Percentiles rank a stretch among this genome's conserved stretches.
phyloP scores from a whole-genome alignment of 2,888 invertebrate species.

The Busseola fusca region DNA sequence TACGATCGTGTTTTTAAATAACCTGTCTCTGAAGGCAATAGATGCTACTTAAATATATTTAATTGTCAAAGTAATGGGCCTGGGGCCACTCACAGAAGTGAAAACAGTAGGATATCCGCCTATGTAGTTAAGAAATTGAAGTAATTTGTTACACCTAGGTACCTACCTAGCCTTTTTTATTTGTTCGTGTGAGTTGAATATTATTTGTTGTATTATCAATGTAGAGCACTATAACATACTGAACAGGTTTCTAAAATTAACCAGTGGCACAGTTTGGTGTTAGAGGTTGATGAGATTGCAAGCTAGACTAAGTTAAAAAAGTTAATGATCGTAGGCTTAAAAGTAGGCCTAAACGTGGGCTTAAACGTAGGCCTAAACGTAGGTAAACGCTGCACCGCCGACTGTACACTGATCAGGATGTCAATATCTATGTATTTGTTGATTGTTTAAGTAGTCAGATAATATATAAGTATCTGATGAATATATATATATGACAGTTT shows the following conservation, averaged over 20 bases:
- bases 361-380: too few relatives aligned
- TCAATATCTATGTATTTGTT: not conserved
- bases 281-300: not conserved
- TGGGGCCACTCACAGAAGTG: not conserved
- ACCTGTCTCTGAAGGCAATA: not conserved
- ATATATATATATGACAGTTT: not conserved
- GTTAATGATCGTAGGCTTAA: slow-evolving; percentile 34
- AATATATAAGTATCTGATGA: not conserved
- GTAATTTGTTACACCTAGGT: not conserved
- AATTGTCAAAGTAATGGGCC: not conserved
- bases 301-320: not conserved
- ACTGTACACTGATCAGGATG: not conserved
- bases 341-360: too few relatives aligned
- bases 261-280: not conserved
- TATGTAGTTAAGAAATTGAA: too few relatives aligned
- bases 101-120: too few relatives aligned
- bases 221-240: not conserved
- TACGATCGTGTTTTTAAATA: not conserved
- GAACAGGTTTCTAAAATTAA: not conserved
- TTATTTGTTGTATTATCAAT: not conserved
- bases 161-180: not conserved
- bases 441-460: not conserved
- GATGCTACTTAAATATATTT: not conserved
- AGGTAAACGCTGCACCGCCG: slow-evolving; percentile 22
- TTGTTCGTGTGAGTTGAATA: not conserved